Conservation (phyloP, 2,888 invertebrate genomes). For the Watsonalla cultraria region DNA sequence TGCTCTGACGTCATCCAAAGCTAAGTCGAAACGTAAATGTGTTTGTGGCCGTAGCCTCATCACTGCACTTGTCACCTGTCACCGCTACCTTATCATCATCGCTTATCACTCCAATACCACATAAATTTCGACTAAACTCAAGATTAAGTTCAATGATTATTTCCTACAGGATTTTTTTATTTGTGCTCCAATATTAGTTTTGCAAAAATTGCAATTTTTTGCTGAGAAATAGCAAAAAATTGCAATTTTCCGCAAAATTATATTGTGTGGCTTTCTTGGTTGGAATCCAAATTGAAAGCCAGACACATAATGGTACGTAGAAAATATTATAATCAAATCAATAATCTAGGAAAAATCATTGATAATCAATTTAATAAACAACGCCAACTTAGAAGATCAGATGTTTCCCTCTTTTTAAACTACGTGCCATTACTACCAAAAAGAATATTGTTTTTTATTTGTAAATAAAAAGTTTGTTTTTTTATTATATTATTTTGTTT, state of each 20-base stretch:
- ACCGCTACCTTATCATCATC: slow-evolving; percentile 70
- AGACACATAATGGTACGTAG: slow-evolving; percentile 18
- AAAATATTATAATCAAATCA: slow-evolving; percentile 12
- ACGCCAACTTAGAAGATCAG: slow-evolving; percentile 43
- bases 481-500: slow-evolving; percentile 25
- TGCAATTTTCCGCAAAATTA: no score
- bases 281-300: no score
- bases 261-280: no score
- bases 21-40: slow-evolving; percentile 70
- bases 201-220: no score
- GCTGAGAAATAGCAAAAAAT: no score
- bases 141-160: not conserved
- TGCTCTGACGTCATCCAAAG: slow-evolving; percentile 67
- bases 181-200: no score
- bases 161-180: no score
- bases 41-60: slow-evolving; percentile 66
- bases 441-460: slow-evolving; percentile 37
- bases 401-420: slow-evolving; percentile 20
- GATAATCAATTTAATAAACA: not conserved
- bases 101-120: slow-evolving; percentile 47
- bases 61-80: slow-evolving; percentile 56
- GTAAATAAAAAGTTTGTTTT: slow-evolving; percentile 52
- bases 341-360: not conserved
- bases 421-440: slow-evolving; percentile 39
- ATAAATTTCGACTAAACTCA: slow-evolving; percentile 10